phyloP scores from a whole-genome alignment of 2,797 vertebrate genomes.

The Phataginus tricuspis region DNA sequence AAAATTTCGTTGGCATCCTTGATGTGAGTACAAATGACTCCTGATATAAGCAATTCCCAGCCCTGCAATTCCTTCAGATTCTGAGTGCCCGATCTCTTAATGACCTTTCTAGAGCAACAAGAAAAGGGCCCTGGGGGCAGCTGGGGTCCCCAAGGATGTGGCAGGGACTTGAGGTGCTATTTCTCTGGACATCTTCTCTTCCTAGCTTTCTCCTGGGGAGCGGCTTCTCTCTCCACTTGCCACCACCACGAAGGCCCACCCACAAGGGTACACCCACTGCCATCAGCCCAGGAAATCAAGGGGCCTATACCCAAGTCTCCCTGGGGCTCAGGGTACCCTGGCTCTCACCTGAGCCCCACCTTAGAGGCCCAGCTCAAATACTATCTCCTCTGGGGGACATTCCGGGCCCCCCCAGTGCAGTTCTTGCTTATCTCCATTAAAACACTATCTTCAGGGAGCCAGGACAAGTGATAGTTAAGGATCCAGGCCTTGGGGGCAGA shows the following conservation, averaged over 20 bases:
- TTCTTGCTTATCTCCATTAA: not conserved
- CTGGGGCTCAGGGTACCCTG: too few species aligned
- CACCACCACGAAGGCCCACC: not conserved
- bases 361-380: not conserved
- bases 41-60: not conserved
- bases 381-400: not conserved
- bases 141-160: not conserved
- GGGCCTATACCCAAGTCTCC: not conserved
- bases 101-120: not conserved
- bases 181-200: not conserved
- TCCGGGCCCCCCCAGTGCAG: not conserved
- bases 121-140: not conserved
- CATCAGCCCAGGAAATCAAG: not conserved
- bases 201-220: not conserved
- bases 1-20: not conserved
- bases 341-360: not conserved
- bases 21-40: not conserved
- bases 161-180: not conserved
- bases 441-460: not conserved
- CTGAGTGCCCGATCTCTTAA: not conserved
- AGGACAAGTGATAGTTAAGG: not conserved
- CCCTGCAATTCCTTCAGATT: not conserved
- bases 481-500: not conserved
- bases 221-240: not conserved
- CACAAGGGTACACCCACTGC: not conserved